Percentiles rank a stretch among this genome's conserved stretches.
Conservation (phyloP, 2,888 invertebrate genomes). For the Petrolisthes cinctipes region DNA sequence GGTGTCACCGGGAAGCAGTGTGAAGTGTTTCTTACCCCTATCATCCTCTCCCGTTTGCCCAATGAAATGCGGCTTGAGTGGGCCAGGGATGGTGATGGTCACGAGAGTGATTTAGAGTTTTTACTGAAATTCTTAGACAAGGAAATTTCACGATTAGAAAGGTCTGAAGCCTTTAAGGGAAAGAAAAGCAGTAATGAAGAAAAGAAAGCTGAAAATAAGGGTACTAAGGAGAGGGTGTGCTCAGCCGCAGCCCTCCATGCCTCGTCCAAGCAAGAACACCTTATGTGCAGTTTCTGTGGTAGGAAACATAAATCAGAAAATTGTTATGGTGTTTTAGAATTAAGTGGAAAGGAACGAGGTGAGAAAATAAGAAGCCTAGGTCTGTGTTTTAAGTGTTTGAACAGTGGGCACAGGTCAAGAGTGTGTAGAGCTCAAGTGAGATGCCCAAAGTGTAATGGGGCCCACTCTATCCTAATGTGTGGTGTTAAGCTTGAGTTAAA, state of each 20-base stretch:
- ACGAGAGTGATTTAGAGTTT: slow-evolving; percentile 15
- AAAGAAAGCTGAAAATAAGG: slow-evolving; percentile 30
- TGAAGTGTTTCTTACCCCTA: slow-evolving; percentile 20
- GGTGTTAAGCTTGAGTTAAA: slow-evolving; percentile 22
- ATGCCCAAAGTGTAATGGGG: slow-evolving; percentile 19
- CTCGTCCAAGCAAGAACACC: slow-evolving; percentile 25
- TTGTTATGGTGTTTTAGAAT: slow-evolving; percentile 24
- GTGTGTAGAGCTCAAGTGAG: slow-evolving; percentile 6
- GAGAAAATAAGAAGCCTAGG: slow-evolving; percentile 37
- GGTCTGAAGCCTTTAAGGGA: slow-evolving; percentile 24
- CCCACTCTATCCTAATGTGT: slow-evolving; percentile 17
- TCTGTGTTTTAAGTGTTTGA: slow-evolving; percentile 30
- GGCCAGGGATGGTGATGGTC: slow-evolving; percentile 23
- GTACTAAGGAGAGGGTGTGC: slow-evolving; percentile 6
- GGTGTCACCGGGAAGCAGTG: slow-evolving; percentile 35
- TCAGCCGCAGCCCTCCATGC: slow-evolving; percentile 29
- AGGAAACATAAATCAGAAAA: slow-evolving; percentile 29
- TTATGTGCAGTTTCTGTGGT: slow-evolving; percentile 12
- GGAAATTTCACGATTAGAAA: slow-evolving; percentile 26
- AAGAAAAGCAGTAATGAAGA: slow-evolving; percentile 13
- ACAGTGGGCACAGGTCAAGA: slow-evolving; percentile 34
- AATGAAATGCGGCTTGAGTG: slow-evolving; percentile 33
- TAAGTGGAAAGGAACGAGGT: slow-evolving; percentile 27
- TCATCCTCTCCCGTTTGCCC: slow-evolving; percentile 32
- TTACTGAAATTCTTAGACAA: slow-evolving; percentile 27